Evolutionary conservation across 2,797 vertebrate genomes (phyloP).

Genomic region (Notolepis coatsorum): DNA sequence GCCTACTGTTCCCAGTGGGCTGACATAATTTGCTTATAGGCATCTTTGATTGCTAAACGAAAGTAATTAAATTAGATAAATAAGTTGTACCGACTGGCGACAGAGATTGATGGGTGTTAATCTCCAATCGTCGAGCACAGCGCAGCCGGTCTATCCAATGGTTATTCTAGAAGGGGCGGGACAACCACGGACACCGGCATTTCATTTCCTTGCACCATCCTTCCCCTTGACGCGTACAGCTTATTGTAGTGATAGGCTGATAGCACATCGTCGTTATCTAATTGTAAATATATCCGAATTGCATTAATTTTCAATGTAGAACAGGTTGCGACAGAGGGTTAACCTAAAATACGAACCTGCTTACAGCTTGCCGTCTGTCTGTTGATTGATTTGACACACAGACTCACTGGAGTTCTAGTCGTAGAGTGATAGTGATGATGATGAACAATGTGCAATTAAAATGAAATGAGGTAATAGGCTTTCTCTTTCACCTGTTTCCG

Average conservation of each 20-base stretch:
- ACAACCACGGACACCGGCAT: background rate
- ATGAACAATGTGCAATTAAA: background rate
- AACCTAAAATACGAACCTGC: too few relatives aligned
- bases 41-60: too few relatives aligned
- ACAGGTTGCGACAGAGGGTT: too few relatives aligned
- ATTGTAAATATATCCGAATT: too few relatives aligned
- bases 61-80: background rate
- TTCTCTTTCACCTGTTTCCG: background rate
- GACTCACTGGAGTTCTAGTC: background rate
- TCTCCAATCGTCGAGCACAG: constrained; percentile 47
- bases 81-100: background rate
- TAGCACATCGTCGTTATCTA: too few relatives aligned
- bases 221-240: too few relatives aligned
- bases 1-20: too few relatives aligned
- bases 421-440: background rate
- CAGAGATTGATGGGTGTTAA: constrained; percentile 26
- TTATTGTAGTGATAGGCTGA: too few relatives aligned
- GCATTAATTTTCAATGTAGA: too few relatives aligned
- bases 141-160: constrained; percentile 44
- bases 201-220: background rate
- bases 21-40: too few relatives aligned
- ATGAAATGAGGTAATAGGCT: background rate
- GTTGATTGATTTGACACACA: background rate
- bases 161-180: constrained; percentile 32
- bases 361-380: too few relatives aligned